These are phyloP conservation scores for Antennarius striatus DNA, from an alignment of 2,113 vertebrate genomes.

Conservation along the genomic window DNA sequence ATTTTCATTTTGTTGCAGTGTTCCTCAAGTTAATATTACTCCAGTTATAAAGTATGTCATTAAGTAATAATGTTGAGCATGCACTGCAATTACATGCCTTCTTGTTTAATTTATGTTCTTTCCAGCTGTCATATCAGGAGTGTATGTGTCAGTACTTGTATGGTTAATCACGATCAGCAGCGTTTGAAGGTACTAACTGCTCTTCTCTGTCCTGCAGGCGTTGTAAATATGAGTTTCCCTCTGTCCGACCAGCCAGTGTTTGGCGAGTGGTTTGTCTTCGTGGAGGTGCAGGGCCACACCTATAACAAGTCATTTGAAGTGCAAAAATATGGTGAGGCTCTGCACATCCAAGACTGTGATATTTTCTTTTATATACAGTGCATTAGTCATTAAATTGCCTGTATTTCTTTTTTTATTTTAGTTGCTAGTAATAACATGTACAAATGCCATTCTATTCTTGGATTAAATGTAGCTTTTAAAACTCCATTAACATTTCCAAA, in stretches of 20 bases:
- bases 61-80: no score
- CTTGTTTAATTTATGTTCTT: background rate
- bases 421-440: background rate
- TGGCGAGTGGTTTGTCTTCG: conserved; percentile 91
- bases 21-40: background rate
- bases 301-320: conserved; percentile 94
- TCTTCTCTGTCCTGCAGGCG: conserved; percentile 74
- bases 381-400: background rate
- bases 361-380: background rate
- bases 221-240: conserved; percentile 90
- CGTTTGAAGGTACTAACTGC: background rate
- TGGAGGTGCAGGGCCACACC: conserved; percentile 87
- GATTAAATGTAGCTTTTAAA: background rate
- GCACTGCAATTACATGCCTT: background rate
- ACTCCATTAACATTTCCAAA: background rate
- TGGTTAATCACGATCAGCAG: background rate
- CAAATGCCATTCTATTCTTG: no score
- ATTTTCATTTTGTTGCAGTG: background rate
- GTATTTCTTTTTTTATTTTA: background rate
- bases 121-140: no score
- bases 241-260: conserved; percentile 93
- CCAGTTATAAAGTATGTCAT: no score
- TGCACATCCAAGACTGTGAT: background rate
- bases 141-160: no score
- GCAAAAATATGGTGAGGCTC: conserved; percentile 90